A percentile compares a stretch with the other conserved stretches of the same genome.
These are phyloP conservation scores for Atethmia centrago DNA, from an alignment of 2,888 invertebrate genomes.

Conservation along the genomic window DNA sequence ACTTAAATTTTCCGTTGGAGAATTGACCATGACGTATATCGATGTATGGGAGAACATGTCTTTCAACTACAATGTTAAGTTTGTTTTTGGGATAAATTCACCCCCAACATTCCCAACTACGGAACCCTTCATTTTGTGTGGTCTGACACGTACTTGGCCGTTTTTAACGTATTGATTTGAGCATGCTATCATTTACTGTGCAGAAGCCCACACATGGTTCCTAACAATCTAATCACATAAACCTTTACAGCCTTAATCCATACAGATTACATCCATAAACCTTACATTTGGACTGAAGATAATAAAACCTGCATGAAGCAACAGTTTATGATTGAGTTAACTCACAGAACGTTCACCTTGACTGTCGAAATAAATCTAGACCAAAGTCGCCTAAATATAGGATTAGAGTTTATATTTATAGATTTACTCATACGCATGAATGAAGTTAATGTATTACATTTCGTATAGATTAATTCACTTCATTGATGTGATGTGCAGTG, in stretches of 20 bases:
- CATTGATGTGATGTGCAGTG: neutral
- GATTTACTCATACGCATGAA: constrained; percentile 3
- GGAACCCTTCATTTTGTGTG: too few species aligned
- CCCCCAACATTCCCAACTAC: too few species aligned
- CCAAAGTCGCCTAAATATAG: constrained; percentile 4
- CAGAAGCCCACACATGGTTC: neutral
- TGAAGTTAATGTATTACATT: constrained; percentile 8
- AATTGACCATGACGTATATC: too few species aligned
- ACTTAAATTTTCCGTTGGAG: too few species aligned
- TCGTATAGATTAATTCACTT: constrained; percentile 20
- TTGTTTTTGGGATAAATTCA: too few species aligned
- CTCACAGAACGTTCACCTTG: constrained; percentile 27
- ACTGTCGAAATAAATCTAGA: constrained; percentile 21
- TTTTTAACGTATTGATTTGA: neutral
- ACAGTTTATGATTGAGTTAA: constrained; percentile 15
- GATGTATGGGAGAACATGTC: too few species aligned
- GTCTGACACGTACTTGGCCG: too few species aligned
- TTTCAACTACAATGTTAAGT: too few species aligned
- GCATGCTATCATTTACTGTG: neutral
- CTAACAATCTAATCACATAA: constrained; percentile 23
- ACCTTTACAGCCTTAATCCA: constrained; percentile 27
- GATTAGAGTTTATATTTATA: constrained; percentile 13
- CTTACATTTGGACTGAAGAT: constrained; percentile 21
- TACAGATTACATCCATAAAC: constrained; percentile 26
- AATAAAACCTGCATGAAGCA: constrained; percentile 23